phyloP scores from a whole-genome alignment of 2,888 invertebrate genomes.

The Sclerodermus sp. region DNA sequence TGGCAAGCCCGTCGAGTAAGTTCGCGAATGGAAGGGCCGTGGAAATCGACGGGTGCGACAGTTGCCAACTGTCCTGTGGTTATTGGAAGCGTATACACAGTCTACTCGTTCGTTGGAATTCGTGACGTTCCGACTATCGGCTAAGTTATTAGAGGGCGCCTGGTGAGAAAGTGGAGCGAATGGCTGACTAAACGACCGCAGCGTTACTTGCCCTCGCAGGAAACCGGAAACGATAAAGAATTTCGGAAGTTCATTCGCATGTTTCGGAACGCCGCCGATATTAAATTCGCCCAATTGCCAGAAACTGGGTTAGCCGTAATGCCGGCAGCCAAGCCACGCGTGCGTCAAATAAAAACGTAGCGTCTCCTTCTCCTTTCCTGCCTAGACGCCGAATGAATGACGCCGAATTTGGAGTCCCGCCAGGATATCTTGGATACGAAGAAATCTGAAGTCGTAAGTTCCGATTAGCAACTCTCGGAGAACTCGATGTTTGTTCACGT shows the following conservation, averaged over 20 bases:
- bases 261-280: too few species aligned
- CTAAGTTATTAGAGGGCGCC: constrained; percentile 30
- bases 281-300: too few species aligned
- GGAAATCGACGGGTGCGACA: constrained; percentile 40
- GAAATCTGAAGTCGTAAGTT: not conserved
- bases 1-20: constrained; percentile 32
- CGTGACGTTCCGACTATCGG: constrained; percentile 33
- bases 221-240: not conserved
- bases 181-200: constrained; percentile 15
- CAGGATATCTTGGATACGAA: too few species aligned
- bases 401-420: too few species aligned
- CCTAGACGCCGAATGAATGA: too few species aligned
- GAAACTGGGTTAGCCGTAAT: too few species aligned
- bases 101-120: constrained; percentile 25
- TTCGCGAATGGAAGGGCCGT: constrained; percentile 29
- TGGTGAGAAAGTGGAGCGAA: constrained; percentile 12
- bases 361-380: too few species aligned
- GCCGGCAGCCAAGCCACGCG: too few species aligned
- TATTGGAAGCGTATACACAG: constrained; percentile 21
- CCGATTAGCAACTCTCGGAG: constrained; percentile 12
- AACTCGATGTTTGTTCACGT: constrained; percentile 7
- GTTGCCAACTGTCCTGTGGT: constrained; percentile 47
- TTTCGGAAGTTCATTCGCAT: not conserved
- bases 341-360: too few species aligned
- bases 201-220: not conserved